Evolutionary conservation across 2,113 vertebrate genomes (phyloP), one percentile per base, ranked within the genome.

Genomic region (Plectropomus leopardus): DNA sequence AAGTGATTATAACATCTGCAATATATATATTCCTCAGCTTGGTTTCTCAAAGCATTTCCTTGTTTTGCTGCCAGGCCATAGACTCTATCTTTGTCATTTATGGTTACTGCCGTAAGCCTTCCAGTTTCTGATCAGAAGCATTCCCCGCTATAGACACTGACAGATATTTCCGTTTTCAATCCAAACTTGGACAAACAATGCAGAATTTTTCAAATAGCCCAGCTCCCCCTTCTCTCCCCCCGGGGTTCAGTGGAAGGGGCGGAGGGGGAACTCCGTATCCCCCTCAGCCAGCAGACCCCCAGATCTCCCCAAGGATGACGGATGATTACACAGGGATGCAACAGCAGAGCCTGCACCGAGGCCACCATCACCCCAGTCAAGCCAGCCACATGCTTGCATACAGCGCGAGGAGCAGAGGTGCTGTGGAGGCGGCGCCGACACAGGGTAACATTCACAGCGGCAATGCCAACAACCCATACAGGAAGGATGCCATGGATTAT

Each of bases 191-290:
- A 78, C 75, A 90, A 88, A 89, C 68, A 90, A 96, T 96, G 95
- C 95, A 96, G 90, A 95, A 95, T 89, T 95, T 95, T 88, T 91
- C 93, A n/a, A 95, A 95, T 81, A 95, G 92, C 73, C 87, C 95
- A 6, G 92, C 88, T 73, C 91, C 94, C 60, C 89, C 90, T 15
- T 77, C 91, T 77, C 83, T 94, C 9, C 93, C 93, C 53, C 90
- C 92, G 50, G 95, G 94, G 15, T 95, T 95, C 73, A 85, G 90
- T 69, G 90, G 93, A 87, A 91, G 94, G 83, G 87, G 88, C 73
- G 92, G 85, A 79, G 91, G 93, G 1, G 92, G 92, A 78, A 88
- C 94, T 45, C 74, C 90, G 1, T 96, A 95, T 84, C 92, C 90
- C 65, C 81, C 92, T 55, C 95, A 94, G 85, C 80, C 92, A 77